phyloP scores from a whole-genome alignment of 2,888 invertebrate species.

The Netelia inedita region DNA sequence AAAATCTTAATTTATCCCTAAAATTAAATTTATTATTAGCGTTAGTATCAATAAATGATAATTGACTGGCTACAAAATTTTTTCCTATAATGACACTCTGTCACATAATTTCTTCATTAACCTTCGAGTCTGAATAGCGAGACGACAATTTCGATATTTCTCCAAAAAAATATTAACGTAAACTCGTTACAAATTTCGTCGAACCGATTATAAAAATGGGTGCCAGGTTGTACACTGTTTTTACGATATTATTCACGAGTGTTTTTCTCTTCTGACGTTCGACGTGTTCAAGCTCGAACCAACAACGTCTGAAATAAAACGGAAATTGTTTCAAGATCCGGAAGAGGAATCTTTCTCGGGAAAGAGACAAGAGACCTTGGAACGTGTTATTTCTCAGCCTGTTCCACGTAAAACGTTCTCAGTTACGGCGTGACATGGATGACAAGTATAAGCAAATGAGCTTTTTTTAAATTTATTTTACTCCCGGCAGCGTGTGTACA shows the following conservation, averaged over 20 bases:
- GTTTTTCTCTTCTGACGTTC: conserved; percentile 35
- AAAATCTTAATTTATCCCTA: no score
- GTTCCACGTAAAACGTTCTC: conserved; percentile 20
- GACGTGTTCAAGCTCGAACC: background rate
- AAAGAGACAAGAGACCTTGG: conserved; percentile 48
- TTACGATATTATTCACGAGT: conserved; percentile 18
- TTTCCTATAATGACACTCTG: conserved; percentile 14
- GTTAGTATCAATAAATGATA: conserved; percentile 3
- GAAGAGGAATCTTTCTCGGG: conserved; percentile 23
- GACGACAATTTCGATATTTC: background rate
- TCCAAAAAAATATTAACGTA: background rate
- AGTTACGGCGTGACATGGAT: conserved; percentile 58
- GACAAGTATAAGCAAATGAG: conserved; percentile 57
- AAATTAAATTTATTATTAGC: no score
- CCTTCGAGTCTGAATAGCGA: conserved; percentile 8
- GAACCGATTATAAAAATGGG: conserved; percentile 22
- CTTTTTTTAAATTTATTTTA: conserved; percentile 1
- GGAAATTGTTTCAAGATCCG: conserved; percentile 45
- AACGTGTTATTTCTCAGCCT: conserved; percentile 2
- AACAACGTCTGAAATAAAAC: conserved; percentile 29
- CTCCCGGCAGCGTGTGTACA: background rate
- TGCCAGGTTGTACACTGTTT: background rate
- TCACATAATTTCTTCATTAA: conserved; percentile 27
- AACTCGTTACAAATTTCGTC: background rate
- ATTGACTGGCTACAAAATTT: conserved; percentile 26